Evolutionary conservation across 2,888 invertebrate species (phyloP), one percentile per base, ranked within the genome.

Genomic region (Epiblema foenella): DNA sequence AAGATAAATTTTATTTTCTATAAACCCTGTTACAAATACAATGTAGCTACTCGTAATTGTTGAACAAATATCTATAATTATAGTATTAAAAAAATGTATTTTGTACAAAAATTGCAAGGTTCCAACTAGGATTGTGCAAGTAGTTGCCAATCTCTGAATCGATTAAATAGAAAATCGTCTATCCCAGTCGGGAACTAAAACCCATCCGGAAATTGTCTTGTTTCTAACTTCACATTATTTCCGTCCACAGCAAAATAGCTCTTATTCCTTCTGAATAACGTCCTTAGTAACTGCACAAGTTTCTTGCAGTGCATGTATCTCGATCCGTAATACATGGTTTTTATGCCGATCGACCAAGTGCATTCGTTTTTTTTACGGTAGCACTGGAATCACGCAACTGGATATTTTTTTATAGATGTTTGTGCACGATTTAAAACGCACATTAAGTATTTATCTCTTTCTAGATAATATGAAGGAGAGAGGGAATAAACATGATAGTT

Each of bases 131-230:
- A 42, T 7, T 37, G 10, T 15, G 5, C 67, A 73, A 71, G 33
- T 46, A 46, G 78, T 86, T 84, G 8, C n/a, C 58, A 17, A 83
- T 80, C 82, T 78, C 90, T 87, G 86, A 29, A 67, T 69, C 77
- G 81, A 83, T 80, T 81, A 78, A 83, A 85, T 70, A 81, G 83
- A 82, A 85, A 85, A 86, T 83, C 83, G 86, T 86, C 88, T 82
- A 72, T 78, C 77, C 79, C 65, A 76, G 83, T 78, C 82, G 81
- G 85, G 86, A 86, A 86, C 85, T 83, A 78, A 84, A 77, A 79
- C 79, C 79, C 77, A 75, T 83, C 85, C 88, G 89, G 89, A 85
- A 86, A 81, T 79, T 77, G 65, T 39, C 66, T 60, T n/a, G 62
- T 56, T 46, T 57, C 66, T 57, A 60, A 37, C 24, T 20, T 39